Conservation (phyloP, 2,113 vertebrate species). For the Poeciliopsis turrubarensis region DNA sequence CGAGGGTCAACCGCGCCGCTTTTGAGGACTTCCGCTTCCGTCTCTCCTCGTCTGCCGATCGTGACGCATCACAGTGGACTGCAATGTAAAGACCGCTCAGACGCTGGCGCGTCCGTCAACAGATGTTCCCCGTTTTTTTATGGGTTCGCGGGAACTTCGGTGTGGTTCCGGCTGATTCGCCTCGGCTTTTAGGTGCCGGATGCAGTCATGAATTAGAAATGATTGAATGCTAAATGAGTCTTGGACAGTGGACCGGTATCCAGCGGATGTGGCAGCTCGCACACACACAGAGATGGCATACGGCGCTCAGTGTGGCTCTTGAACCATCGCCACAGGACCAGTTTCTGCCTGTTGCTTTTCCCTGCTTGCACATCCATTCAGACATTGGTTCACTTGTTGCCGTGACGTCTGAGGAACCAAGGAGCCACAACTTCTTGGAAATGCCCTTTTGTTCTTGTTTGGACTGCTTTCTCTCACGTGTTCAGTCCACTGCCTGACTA, state of each 20-base stretch:
- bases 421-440: background rate
- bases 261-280: slow-evolving; percentile 62
- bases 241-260: slow-evolving; percentile 58
- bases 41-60: background rate
- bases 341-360: slow-evolving; percentile 19
- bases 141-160: slow-evolving; percentile 24
- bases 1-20: slow-evolving; percentile 26
- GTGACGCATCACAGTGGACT: background rate
- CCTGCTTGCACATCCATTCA: slow-evolving; percentile 8
- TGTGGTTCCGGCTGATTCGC: slow-evolving; percentile 49
- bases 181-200: slow-evolving; percentile 31
- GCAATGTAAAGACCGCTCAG: slow-evolving; percentile 4
- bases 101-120: slow-evolving; percentile 37
- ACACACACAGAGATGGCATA: slow-evolving; percentile 61
- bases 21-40: background rate
- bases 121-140: slow-evolving; percentile 19
- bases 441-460: background rate
- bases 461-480: background rate
- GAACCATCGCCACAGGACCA: slow-evolving; percentile 43
- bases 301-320: slow-evolving; percentile 60
- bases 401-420: background rate
- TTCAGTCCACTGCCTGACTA: background rate
- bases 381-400: slow-evolving; percentile 7
- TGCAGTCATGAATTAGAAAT: slow-evolving; percentile 64
- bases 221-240: slow-evolving; percentile 58